Evolutionary conservation across 1,140 invertebrate genomes (phyloP).

Genomic region (Dinoponera quadriceps): DNA sequence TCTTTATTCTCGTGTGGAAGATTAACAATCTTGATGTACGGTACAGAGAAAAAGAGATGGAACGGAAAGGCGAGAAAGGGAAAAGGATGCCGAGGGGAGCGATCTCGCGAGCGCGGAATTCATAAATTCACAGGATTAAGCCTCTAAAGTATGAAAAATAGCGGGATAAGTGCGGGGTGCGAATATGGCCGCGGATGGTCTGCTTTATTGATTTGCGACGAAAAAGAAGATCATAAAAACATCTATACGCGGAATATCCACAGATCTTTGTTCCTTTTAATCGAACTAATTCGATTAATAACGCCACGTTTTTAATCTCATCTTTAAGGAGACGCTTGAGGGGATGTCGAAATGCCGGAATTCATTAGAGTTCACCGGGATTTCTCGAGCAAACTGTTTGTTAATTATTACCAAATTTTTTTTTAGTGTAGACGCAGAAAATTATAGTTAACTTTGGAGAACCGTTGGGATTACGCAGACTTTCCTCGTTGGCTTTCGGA

Average conservation of each 20-base stretch:
- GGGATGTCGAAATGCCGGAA: too few species aligned
- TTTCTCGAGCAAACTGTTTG: too few species aligned
- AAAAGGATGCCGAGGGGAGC: slow-evolving; percentile 1
- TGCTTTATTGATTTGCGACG: slow-evolving; percentile 54
- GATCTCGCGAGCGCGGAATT: slow-evolving; percentile 47
- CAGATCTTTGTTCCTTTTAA: neutral
- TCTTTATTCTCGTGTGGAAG: slow-evolving; percentile 9
- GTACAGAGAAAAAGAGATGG: neutral
- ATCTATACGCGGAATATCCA: neutral
- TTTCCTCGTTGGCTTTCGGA: slow-evolving; percentile 54
- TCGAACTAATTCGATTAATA: slow-evolving; percentile 22
- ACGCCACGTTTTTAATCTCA: neutral
- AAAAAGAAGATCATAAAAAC: slow-evolving; percentile 35
- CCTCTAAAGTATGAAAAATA: slow-evolving; percentile 75
- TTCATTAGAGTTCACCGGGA: too few species aligned
- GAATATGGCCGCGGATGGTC: slow-evolving; percentile 8
- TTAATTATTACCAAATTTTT: slow-evolving; percentile 20
- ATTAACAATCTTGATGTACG: neutral
- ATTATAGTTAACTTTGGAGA: slow-evolving; percentile 55
- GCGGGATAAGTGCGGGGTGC: slow-evolving; percentile 56
- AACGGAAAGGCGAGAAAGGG: slow-evolving; percentile 3
- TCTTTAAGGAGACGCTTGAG: too few species aligned
- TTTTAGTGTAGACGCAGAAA: neutral
- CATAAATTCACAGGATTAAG: slow-evolving; percentile 76
- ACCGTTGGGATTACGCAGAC: slow-evolving; percentile 39